These are phyloP conservation scores for Strigamia maritima DNA, from an alignment of 2,888 invertebrate genomes.

Conservation along the genomic window DNA sequence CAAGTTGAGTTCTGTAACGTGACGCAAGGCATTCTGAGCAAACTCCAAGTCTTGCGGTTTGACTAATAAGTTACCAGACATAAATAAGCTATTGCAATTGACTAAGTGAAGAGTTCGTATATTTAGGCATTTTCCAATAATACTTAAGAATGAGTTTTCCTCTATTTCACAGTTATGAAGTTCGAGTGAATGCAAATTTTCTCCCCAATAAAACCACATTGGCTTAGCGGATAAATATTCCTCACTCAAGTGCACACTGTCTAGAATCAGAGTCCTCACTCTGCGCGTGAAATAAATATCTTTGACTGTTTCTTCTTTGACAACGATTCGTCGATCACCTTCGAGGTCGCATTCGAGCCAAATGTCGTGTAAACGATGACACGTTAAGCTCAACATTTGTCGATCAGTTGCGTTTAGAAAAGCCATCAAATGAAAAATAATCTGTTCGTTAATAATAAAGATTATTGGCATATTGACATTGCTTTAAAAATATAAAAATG, in stretches of 20 bases:
- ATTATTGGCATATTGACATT: background rate
- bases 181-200: conserved; percentile 47
- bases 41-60: conserved; percentile 56
- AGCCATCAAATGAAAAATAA: conserved; percentile 49
- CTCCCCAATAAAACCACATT: conserved; percentile 47
- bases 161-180: conserved; percentile 49
- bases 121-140: conserved; percentile 51
- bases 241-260: conserved; percentile 47
- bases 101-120: conserved; percentile 62
- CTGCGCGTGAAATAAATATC: conserved; percentile 36
- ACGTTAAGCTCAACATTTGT: conserved; percentile 64
- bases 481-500: background rate
- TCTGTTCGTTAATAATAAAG: conserved; percentile 48
- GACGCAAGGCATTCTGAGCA: conserved; percentile 46
- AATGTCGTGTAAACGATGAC: conserved; percentile 65
- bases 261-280: conserved; percentile 47
- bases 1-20: conserved; percentile 61
- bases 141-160: conserved; percentile 47
- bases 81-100: conserved; percentile 67
- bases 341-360: conserved; percentile 62
- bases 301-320: conserved; percentile 45
- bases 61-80: conserved; percentile 68
- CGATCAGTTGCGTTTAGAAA: conserved; percentile 60
- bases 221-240: conserved; percentile 45
- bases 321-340: conserved; percentile 58